Percentiles rank a stretch among this genome's conserved stretches.
These are phyloP conservation scores for Seriola quinqueradiata DNA, from an alignment of 2,113 vertebrate genomes.

Conservation along the genomic window DNA sequence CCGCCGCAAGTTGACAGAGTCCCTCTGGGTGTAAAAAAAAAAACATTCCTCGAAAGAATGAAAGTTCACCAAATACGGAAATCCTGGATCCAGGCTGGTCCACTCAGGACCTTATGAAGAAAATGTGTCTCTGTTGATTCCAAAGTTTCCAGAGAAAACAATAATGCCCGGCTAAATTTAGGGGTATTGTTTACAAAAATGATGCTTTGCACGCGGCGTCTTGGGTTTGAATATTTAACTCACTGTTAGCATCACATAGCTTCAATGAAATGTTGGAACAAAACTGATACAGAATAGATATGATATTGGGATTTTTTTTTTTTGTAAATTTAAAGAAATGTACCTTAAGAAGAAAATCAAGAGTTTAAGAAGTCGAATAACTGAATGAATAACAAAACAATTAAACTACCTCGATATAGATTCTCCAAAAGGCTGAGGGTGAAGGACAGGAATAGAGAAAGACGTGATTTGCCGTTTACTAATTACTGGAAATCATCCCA, in stretches of 20 bases:
- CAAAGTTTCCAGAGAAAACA: neutral
- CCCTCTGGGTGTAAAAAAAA: neutral
- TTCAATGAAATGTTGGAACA: too few species aligned
- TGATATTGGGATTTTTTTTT: too few species aligned
- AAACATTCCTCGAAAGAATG: neutral
- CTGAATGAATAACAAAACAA: neutral
- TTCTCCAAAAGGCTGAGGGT: neutral
- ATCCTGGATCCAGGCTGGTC: neutral
- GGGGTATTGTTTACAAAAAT: too few species aligned
- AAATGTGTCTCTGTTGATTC: neutral
- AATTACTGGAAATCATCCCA: neutral
- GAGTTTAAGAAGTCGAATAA: neutral
- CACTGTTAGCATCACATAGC: too few species aligned
- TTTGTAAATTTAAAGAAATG: too few species aligned
- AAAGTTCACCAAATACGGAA: neutral
- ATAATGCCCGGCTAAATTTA: neutral
- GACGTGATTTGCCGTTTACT: neutral
- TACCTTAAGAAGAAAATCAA: too few species aligned
- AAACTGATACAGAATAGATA: too few species aligned
- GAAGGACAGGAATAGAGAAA: neutral
- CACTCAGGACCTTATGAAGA: too few species aligned
- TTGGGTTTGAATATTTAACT: too few species aligned
- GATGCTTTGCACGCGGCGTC: neutral
- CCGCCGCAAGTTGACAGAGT: constrained; percentile 8
- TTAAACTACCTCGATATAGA: too few species aligned